phyloP scores from a whole-genome alignment of 2,888 invertebrate species.

The Blomia tropicalis region DNA sequence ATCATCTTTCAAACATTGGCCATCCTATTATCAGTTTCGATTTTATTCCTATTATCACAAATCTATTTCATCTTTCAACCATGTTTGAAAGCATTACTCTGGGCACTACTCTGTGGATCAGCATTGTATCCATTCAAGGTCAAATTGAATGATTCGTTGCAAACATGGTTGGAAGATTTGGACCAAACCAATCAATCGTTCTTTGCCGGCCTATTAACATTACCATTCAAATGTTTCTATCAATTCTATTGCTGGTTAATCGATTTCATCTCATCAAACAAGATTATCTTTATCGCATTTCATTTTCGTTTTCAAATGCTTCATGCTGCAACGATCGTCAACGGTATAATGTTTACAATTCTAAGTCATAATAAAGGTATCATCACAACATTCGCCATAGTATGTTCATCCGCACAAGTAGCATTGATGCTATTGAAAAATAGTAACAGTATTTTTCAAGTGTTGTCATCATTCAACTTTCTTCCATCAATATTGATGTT shows the following conservation, averaged over 20 bases:
- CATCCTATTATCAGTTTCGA: not conserved
- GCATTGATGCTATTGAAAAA: not conserved
- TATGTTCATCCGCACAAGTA: slow-evolving; percentile 1
- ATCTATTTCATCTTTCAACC: slow-evolving; percentile 50
- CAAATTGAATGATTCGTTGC: slow-evolving; percentile 54
- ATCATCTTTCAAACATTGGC: not conserved
- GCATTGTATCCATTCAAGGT: slow-evolving; percentile 88
- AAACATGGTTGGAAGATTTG: slow-evolving; percentile 51
- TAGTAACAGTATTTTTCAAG: not conserved
- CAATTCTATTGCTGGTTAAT: not conserved
- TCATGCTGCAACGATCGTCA: not conserved
- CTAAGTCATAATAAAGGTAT: slow-evolving; percentile 8
- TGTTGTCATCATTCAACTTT: not conserved
- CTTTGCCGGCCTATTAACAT: not conserved
- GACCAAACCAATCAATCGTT: slow-evolving; percentile 44
- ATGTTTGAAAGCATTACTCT: slow-evolving; percentile 78
- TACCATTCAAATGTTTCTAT: not conserved
- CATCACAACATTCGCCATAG: not conserved
- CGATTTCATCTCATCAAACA: not conserved
- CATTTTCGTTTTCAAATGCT: slow-evolving; percentile 16
- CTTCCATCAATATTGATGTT: slow-evolving; percentile 2
- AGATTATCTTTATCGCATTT: not conserved
- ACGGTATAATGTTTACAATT: not conserved
- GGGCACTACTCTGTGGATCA: slow-evolving; percentile 92
- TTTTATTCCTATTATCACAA: slow-evolving; percentile 7